Evolutionary conservation across 2,888 invertebrate species (phyloP).

Genomic region (Nomada goodeniana): DNA sequence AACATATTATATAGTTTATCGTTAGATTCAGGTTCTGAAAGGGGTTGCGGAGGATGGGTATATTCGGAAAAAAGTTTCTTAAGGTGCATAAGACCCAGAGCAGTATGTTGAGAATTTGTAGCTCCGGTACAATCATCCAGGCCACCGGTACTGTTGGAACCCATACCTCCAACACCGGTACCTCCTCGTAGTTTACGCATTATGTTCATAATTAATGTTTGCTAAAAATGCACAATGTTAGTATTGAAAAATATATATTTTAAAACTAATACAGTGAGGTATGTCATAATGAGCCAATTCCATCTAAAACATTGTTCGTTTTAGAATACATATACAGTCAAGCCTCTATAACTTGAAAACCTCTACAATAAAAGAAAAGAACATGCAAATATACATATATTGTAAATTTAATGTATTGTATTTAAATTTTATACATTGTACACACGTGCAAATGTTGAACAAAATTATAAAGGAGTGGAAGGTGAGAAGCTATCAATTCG

Average conservation of each 20-base stretch:
- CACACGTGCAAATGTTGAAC: no score
- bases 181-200: conserved; percentile 94
- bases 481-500: no score
- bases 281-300: no score
- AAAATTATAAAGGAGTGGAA: no score
- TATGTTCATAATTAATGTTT: conserved; percentile 90
- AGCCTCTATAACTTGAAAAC: no score
- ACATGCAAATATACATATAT: no score
- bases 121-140: conserved; percentile 87
- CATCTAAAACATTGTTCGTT: no score
- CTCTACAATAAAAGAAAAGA: no score
- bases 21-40: conserved; percentile 93
- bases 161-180: conserved; percentile 85
- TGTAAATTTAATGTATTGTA: no score
- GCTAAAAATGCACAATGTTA: conserved; percentile 51
- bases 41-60: conserved; percentile 93
- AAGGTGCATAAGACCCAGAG: conserved; percentile 97
- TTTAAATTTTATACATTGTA: no score
- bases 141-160: conserved; percentile 84
- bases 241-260: neutral
- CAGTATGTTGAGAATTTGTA: conserved; percentile 90
- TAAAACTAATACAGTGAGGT: neutral
- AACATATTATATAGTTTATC: conserved; percentile 98
- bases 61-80: conserved; percentile 98
- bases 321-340: no score